Conservation (phyloP, 2,888 invertebrate species). For the Hirtodrosophila histrioides region DNA sequence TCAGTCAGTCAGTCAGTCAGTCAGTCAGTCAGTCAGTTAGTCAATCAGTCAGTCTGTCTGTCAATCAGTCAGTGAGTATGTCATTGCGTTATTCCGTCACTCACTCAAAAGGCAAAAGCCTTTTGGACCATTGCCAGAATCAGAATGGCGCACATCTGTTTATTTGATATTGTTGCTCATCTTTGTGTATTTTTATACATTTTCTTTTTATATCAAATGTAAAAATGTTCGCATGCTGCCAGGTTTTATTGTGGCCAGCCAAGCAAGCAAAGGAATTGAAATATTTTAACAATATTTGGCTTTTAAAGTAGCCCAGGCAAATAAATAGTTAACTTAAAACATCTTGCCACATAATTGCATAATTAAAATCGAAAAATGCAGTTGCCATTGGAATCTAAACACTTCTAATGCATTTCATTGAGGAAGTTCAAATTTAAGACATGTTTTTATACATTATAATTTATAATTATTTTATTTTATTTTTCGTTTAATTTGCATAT, state of each 20-base stretch:
- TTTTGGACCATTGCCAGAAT: conserved; percentile 62
- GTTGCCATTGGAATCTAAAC: too few relatives aligned
- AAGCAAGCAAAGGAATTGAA: background rate
- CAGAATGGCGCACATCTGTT: conserved; percentile 68
- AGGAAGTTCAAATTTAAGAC: too few relatives aligned
- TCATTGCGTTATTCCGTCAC: conserved; percentile 45
- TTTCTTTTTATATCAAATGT: conserved; percentile 18
- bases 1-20: conserved; percentile 30
- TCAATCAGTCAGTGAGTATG: conserved; percentile 31
- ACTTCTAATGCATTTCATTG: too few relatives aligned
- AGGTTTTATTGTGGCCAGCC: background rate
- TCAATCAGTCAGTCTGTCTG: conserved; percentile 24
- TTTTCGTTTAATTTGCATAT: too few relatives aligned
- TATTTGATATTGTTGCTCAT: conserved; percentile 50
- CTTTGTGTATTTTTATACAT: conserved; percentile 51
- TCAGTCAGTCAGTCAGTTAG: conserved; percentile 28
- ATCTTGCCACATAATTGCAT: too few relatives aligned
- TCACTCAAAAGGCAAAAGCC: conserved; percentile 39
- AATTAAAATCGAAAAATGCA: too few relatives aligned
- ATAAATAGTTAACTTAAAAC: too few relatives aligned
- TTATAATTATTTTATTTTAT: too few relatives aligned
- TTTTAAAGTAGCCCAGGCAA: too few relatives aligned
- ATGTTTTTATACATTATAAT: too few relatives aligned
- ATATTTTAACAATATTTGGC: too few relatives aligned
- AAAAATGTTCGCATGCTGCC: conserved; percentile 3